Evolutionary conservation across 2,888 invertebrate genomes (phyloP), one percentile per base, ranked within the genome.

Genomic region (Standfussiana lucernea): DNA sequence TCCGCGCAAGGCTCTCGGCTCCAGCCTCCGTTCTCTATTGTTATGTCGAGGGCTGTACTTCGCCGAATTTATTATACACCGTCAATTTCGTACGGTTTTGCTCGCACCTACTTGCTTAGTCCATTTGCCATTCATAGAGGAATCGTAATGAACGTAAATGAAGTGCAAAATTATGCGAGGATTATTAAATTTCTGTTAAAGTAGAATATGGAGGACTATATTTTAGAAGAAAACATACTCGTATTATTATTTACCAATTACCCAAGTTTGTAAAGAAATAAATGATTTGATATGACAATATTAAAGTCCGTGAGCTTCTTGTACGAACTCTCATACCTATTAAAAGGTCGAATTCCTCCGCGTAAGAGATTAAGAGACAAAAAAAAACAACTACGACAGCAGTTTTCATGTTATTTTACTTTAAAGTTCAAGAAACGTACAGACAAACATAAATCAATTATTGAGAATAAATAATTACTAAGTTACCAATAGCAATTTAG

Each of bases 1-100:
- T 77, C 85, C 75, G 84, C 74, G 86, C 92, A 93, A 93, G 93
- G 93, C 59, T 79, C 64, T 40, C 24, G 92, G 93, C 66, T 73
- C 65, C 24, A 59, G 69, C 75, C 72, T 83, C 83, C 84, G 72
- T 73, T 92, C 89, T 87, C 85, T 84, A 84, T 93, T 92, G 93
- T 93, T 87, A 83, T 82, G 80, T 69, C 67, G n/a, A 88, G 82
- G 87, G 85, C 89, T 85, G 87, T 87, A 87, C 87, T 84, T 85
- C 21, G 72, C 77, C 77, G 70, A 84, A 80, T 85, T 82, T 85
- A 83, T 88, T 83, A 71, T 85, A 72, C 50, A 71, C 66, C 53
- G 75, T 77, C 13, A 73, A 75, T 75, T 77, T 72, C 8, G 21
- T 62, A 47, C 65, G 61, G 66, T 18, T 73, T 80, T 59, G 13